Evolutionary conservation across 2,888 invertebrate genomes (phyloP).

Genomic region (Gymnocheta viridis): DNA sequence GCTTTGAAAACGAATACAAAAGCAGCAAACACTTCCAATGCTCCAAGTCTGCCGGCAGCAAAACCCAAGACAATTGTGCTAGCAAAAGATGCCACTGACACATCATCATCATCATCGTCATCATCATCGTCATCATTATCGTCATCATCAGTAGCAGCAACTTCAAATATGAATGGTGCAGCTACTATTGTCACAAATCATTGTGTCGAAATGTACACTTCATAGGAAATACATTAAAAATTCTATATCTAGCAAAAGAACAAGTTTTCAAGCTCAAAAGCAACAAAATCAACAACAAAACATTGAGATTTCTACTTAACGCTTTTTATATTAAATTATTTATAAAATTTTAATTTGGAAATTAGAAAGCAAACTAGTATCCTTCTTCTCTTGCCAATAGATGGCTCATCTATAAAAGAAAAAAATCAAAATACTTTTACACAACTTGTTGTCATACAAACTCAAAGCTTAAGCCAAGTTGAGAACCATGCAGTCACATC

Average conservation of each 20-base stretch:
- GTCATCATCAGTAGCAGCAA: no score
- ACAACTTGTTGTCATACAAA: conserved; percentile 17
- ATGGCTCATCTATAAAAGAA: conserved; percentile 27
- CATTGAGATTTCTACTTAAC: conserved; percentile 40
- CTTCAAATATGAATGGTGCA: conserved; percentile 49
- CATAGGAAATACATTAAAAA: conserved; percentile 69
- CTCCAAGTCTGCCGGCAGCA: background rate
- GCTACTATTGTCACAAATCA: conserved; percentile 70
- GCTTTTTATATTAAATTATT: conserved; percentile 15
- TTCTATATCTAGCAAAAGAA: background rate
- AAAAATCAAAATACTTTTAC: no score
- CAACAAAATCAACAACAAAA: background rate
- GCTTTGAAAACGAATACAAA: conserved; percentile 37
- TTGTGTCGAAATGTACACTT: conserved; percentile 78
- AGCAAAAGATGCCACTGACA: conserved; percentile 8
- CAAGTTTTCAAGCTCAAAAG: background rate
- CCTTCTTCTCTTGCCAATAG: conserved; percentile 63
- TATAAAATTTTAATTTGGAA: conserved; percentile 14
- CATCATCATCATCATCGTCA: background rate
- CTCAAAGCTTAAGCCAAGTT: conserved; percentile 16
- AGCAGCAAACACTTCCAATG: conserved; percentile 19
- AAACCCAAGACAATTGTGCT: conserved; percentile 25
- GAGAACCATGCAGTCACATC: background rate
- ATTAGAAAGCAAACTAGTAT: conserved; percentile 12
- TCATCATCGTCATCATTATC: conserved; percentile 10